Conservation (phyloP, 2,888 invertebrate species). For the Lingula anatina region DNA sequence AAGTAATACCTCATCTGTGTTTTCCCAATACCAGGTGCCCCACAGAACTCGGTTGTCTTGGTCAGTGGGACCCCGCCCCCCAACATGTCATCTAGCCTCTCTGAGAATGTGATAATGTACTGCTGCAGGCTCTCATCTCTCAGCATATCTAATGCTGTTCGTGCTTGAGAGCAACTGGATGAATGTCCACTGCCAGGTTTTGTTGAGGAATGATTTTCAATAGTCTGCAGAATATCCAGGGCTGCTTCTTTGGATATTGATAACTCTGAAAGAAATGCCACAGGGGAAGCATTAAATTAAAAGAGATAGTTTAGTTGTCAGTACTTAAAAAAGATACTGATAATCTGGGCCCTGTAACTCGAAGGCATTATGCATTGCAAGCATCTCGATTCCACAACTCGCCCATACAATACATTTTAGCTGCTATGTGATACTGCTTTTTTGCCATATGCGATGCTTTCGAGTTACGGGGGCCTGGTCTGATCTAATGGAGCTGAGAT, state of each 20-base stretch:
- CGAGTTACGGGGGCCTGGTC: no score
- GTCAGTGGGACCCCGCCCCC: slow-evolving; percentile 65
- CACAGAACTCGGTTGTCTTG: slow-evolving; percentile 66
- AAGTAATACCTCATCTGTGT: slow-evolving; percentile 68
- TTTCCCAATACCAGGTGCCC: slow-evolving; percentile 71
- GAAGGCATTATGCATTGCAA: no score
- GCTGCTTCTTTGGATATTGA: slow-evolving; percentile 31
- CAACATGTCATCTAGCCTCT: slow-evolving; percentile 61
- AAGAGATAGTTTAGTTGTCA: no score
- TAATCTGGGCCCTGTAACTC: no score
- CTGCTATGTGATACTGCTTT: no score
- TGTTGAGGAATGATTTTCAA: no score
- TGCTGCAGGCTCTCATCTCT: slow-evolving; percentile 23
- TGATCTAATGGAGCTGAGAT: no score
- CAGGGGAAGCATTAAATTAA: no score
- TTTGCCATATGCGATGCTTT: no score
- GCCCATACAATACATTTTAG: no score
- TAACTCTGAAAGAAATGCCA: slow-evolving; percentile 37
- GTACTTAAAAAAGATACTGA: no score
- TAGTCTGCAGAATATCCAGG: slow-evolving; percentile 26
- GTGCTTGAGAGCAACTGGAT: background rate
- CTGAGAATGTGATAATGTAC: slow-evolving; percentile 65
- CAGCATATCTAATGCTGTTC: slow-evolving; percentile 29
- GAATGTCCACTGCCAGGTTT: slow-evolving; percentile 10
- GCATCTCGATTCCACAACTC: no score